A percentile compares a stretch with the other conserved stretches of the same genome.
phyloP scores from a whole-genome alignment of 2,113 vertebrate genomes.

The Bubo scandiacus region DNA sequence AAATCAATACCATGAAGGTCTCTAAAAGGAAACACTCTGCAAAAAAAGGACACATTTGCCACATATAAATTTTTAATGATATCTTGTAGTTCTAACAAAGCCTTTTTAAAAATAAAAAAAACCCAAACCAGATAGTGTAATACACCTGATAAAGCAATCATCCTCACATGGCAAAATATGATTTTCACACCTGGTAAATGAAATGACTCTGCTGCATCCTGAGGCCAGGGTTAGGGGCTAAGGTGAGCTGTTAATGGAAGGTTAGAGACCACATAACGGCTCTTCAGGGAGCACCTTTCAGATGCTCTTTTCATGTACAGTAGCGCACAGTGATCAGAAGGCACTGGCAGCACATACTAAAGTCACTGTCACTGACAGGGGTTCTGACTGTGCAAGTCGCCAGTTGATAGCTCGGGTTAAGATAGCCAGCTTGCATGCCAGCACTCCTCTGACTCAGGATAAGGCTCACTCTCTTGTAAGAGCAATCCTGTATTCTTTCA shows the following conservation, averaged over 20 bases:
- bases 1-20: background rate
- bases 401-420: background rate
- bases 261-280: conserved; percentile 60
- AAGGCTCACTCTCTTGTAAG: background rate
- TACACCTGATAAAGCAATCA: conserved; percentile 49
- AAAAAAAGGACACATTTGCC: conserved; percentile 38
- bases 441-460: background rate
- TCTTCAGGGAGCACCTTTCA: conserved; percentile 69
- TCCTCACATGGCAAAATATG: conserved; percentile 65
- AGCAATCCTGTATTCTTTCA: conserved; percentile 10
- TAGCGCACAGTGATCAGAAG: conserved; percentile 46
- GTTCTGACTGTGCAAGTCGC: background rate
- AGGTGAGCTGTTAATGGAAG: conserved; percentile 75
- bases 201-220: conserved; percentile 63
- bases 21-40: conserved; percentile 35
- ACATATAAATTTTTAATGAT: conserved; percentile 61
- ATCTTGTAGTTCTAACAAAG: conserved; percentile 54
- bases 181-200: conserved; percentile 76
- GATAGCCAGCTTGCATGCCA: background rate
- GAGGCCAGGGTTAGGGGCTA: conserved; percentile 62
- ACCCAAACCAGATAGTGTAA: background rate
- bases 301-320: conserved; percentile 63
- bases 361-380: conserved; percentile 35
- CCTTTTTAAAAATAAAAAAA: background rate
- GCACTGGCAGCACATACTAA: conserved; percentile 13